Evolutionary conservation across 2,797 vertebrate species (phyloP), one percentile per base, ranked within the genome.

Genomic region (Myotis myotis): DNA sequence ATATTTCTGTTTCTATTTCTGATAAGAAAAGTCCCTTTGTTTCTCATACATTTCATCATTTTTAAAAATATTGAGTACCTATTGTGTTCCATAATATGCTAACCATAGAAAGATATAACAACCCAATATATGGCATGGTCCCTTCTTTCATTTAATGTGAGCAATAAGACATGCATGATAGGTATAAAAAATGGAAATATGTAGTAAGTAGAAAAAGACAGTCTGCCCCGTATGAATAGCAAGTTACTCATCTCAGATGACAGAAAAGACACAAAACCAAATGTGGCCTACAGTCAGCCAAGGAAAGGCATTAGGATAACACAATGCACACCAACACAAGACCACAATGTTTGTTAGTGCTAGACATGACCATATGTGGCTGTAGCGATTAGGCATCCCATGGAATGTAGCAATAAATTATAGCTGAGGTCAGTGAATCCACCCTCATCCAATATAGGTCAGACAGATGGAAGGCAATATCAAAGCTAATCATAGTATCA

Each of bases 401-500:
- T 4, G n/a, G 38, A 89, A 84, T 23, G 60, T 3, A 83, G 41
- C 28, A 80, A 66, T 70, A 87, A 89, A 87, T 28, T 80, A 71
- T 6, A 88, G 57, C 8, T 72, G 71, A 94, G 60, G 60, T 78
- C 84, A 85, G 62, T 95, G 95, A 80, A 72, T n/a, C 30, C 36
- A 82, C 36, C 92, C 36, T 90, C 49, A 83, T 47, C 36, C 13
- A 75, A 30, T 49, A 23, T 80, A 75, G 94, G 16, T 86, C 81
- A 95, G 64, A 81, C 28, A 76, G 36, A 86, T 38, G n/a, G 20
- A 74, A 80, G 22, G 16, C 5, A 90, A 91, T 92, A 74, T 81
- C 81, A 92, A 85, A 70, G 64, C 22, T 93, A 81, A 94, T 70
- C 44, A 78, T 30, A 62, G 33, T 60, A 30, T 92, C 87, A 53